phyloP scores from a whole-genome alignment of 2,113 vertebrate genomes.

The Axis porcinus region DNA sequence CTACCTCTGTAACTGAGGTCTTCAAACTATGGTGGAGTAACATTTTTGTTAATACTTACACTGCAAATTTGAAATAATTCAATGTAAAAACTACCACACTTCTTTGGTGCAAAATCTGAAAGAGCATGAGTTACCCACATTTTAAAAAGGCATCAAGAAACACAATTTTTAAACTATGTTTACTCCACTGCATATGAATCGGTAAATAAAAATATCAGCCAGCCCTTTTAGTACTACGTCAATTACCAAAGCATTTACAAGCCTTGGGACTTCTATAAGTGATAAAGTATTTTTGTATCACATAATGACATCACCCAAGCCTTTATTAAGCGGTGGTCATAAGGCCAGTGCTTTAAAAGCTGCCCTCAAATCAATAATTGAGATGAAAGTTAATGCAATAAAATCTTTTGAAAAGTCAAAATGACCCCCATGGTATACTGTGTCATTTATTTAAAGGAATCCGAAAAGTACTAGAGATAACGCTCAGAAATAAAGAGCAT shows the following conservation, averaged over 20 bases:
- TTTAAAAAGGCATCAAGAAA: constrained; percentile 14
- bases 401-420: neutral
- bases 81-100: neutral
- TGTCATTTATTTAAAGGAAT: neutral
- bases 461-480: neutral
- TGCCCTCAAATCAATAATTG: neutral
- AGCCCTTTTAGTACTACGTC: neutral
- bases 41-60: neutral
- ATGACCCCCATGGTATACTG: neutral
- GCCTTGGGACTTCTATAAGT: neutral
- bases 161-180: constrained; percentile 1
- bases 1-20: neutral
- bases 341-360: neutral
- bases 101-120: neutral
- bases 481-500: constrained; percentile 18
- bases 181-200: neutral
- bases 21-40: neutral
- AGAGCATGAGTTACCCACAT: neutral
- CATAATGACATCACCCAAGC: neutral
- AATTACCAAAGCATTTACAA: neutral
- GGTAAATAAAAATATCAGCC: neutral
- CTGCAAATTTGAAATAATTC: neutral
- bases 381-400: neutral
- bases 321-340: neutral
- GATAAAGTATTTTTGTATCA: neutral